Conservation (phyloP, 2,797 vertebrate species). For the Anomalospiza imberbis region DNA sequence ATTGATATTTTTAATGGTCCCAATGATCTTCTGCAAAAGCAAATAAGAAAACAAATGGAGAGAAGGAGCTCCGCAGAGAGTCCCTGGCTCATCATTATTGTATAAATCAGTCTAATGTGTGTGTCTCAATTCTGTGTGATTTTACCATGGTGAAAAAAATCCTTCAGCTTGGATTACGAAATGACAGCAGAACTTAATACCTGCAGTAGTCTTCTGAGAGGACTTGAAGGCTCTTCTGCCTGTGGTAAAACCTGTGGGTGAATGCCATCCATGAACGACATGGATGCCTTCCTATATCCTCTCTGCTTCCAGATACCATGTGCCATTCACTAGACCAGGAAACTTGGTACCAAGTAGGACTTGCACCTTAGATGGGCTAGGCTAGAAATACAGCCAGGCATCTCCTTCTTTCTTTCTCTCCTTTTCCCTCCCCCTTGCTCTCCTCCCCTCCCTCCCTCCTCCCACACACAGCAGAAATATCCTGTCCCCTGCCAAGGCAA, state of each 20-base stretch:
- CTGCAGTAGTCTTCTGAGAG: not conserved
- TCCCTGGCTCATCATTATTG: not conserved
- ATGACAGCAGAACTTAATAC: not conserved
- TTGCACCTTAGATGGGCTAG: not conserved
- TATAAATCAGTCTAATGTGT: not conserved
- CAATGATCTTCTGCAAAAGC: not conserved
- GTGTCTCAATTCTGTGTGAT: not conserved
- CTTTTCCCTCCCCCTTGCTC: not conserved
- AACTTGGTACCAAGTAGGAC: not conserved
- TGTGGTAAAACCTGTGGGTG: not conserved
- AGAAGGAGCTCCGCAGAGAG: not conserved
- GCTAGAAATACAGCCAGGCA: not conserved
- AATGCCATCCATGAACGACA: not conserved
- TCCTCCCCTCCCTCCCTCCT: not conserved
- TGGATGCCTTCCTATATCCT: not conserved
- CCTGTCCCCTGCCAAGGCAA: not conserved
- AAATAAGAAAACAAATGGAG: not conserved
- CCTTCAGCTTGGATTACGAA: not conserved
- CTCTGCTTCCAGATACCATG: not conserved
- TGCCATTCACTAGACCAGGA: not conserved
- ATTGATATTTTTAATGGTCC: not conserved
- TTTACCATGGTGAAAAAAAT: not conserved
- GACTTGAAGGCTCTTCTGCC: not conserved
- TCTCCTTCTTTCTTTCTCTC: not conserved
- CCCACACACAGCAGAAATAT: slow-evolving; percentile 26